Base-by-base conservation (phyloP, 2,113 vertebrate genomes). In the Lates calcarifer region DNA sequence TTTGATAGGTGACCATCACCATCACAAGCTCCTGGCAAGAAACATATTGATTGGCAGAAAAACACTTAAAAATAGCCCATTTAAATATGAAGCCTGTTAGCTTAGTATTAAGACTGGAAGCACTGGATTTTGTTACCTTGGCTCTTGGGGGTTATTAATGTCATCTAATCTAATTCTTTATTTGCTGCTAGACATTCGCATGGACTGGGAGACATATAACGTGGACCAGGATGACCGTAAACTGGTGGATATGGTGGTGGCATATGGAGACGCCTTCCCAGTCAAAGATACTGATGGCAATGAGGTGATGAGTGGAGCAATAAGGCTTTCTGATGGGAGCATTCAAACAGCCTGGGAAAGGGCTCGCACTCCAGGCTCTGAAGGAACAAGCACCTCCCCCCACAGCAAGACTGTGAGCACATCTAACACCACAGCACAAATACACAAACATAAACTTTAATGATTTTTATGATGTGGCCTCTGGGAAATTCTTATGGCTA, bases 201-300 rank as follows among this genome's bases (percentile, higher is more conserved):
- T 99, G 89, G 96, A 98, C 92, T 98, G 96, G 97, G 87, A 97
- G 86, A 95, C 91, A 2, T 99, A 95, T 20, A 93, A 94, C 63
- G 66, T 92, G 0, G 95, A 97, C 20, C 56, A 74, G 24, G 89
- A 82, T 0, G 94, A 95, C 72, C 81, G 83, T 29, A 95, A 92
- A 66, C 80, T 97, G 75, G 80, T 99, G 84, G 97, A 99, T 57
- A 75, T 98, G 20, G 37, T 96, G 81, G 78, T 97, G 81, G 69
- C 94, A 0, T 98, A 93, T 0, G 96, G 96, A 57, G 94, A 96
- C 0, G 93, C 90, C 14, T 98, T 98, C 86, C 96, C 98, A 0
- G 82, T 89, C 41, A 91, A 92, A 76, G 94, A 95, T 51, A 39
- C 33, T 0, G 95, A 92, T 1, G 95, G 95, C 53, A 95, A 94